These are phyloP conservation scores for Nomada lathburiana DNA, from an alignment of 2,888 invertebrate genomes.

Conservation along the genomic window DNA sequence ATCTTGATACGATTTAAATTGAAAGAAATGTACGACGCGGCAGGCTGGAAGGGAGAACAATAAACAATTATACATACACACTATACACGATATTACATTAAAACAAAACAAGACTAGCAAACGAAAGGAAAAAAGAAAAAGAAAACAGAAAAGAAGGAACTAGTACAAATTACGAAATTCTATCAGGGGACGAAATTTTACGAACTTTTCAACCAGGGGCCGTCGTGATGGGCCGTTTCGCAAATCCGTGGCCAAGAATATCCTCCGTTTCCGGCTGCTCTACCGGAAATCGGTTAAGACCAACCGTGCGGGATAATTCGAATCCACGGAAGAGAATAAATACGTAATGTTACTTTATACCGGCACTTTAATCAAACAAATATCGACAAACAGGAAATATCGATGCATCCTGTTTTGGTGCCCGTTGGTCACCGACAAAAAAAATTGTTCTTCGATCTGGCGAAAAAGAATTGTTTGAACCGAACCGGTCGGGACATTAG, in stretches of 20 bases:
- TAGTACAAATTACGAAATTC: background rate
- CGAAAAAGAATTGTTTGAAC: conserved; percentile 16
- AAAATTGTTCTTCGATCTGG: conserved; percentile 7
- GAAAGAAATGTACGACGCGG: background rate
- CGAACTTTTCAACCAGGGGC: background rate
- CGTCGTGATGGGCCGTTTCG: background rate
- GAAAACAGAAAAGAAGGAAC: background rate
- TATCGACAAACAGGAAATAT: background rate
- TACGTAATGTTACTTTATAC: background rate
- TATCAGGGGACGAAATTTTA: conserved; percentile 11
- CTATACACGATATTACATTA: background rate
- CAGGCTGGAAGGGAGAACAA: conserved; percentile 20
- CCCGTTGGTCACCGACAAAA: background rate
- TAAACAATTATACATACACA: conserved; percentile 16
- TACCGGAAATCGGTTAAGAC: background rate
- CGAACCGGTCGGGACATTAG: conserved; percentile 37
- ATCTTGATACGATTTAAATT: background rate
- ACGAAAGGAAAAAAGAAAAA: background rate
- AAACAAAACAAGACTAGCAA: background rate
- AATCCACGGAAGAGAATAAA: background rate
- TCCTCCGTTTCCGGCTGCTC: background rate
- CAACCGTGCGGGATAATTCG: background rate
- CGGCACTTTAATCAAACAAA: background rate
- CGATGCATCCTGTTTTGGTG: background rate
- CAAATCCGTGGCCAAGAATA: background rate